A percentile compares a stretch with the other conserved stretches of the same genome.
Conservation (phyloP, 1,140 invertebrate genomes). For the Drosophila grimshawi region DNA sequence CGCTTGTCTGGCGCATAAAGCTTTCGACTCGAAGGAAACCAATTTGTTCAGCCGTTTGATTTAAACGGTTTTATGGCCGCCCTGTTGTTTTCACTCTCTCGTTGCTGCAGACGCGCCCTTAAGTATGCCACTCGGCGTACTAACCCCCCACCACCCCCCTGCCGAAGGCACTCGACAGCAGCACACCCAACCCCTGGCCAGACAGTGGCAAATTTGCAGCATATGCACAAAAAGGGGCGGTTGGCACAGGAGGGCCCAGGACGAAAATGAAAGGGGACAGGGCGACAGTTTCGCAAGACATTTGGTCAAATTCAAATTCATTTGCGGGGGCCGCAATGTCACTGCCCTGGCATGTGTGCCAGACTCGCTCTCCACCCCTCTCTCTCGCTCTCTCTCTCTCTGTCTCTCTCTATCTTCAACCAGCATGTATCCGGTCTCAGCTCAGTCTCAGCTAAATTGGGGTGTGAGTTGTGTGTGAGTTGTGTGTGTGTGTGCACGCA, state of each 20-base stretch:
- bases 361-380: neutral
- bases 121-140: constrained; percentile 74
- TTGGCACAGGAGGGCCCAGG: too few relatives aligned
- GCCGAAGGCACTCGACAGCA: constrained; percentile 6
- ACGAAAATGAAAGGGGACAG: constrained; percentile 45
- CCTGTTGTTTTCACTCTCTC: constrained; percentile 78
- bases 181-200: constrained; percentile 29
- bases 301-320: constrained; percentile 81
- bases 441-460: constrained; percentile 2
- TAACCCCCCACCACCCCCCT: constrained; percentile 5
- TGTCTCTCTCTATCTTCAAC: neutral
- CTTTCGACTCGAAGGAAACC: constrained; percentile 81
- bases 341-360: constrained; percentile 37
- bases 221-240: constrained; percentile 64
- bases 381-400: neutral
- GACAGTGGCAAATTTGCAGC: constrained; percentile 76
- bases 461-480: constrained; percentile 38
- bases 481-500: constrained; percentile 39
- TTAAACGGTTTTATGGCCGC: constrained; percentile 82
- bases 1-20: constrained; percentile 72
- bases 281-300: constrained; percentile 72
- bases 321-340: constrained; percentile 55
- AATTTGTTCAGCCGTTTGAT: constrained; percentile 83
- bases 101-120: constrained; percentile 66
- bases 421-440: neutral